phyloP scores from a whole-genome alignment of 2,797 vertebrate species.

The Triplophysa bombifrons region DNA sequence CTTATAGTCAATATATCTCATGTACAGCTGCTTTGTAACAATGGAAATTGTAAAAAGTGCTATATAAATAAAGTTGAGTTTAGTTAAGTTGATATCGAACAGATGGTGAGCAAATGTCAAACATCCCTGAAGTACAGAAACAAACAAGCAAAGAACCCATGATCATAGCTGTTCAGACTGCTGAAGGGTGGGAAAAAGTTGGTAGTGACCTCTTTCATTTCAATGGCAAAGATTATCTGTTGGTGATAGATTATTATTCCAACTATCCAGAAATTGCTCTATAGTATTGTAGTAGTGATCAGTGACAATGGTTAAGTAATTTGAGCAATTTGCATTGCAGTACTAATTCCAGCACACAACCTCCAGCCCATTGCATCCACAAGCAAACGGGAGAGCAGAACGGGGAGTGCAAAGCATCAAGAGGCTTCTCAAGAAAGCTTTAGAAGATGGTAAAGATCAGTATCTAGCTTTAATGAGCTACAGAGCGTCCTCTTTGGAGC shows the following conservation, averaged over 20 bases:
- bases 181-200: neutral
- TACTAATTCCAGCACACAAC: slow-evolving; percentile 5
- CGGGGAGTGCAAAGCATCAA: slow-evolving; percentile 1
- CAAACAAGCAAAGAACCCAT: neutral
- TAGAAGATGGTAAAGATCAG: neutral
- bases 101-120: neutral
- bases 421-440: neutral
- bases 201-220: neutral
- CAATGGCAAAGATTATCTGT: neutral
- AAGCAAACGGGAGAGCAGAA: neutral
- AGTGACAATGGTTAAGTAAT: neutral
- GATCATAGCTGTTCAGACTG: neutral
- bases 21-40: no score
- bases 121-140: neutral
- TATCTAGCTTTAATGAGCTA: slow-evolving; percentile 42
- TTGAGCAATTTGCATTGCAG: neutral
- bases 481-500: slow-evolving; percentile 4
- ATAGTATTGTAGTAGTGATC: neutral
- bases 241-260: slow-evolving; percentile 33
- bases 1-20: no score
- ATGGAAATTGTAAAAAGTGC: no score
- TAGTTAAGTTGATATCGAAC: neutral
- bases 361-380: neutral
- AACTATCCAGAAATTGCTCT: slow-evolving; percentile 37
- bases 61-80: no score